These are phyloP conservation scores for Urocynchramus pylzowi DNA, from an alignment of 2,113 vertebrate genomes.

Conservation along the genomic window DNA sequence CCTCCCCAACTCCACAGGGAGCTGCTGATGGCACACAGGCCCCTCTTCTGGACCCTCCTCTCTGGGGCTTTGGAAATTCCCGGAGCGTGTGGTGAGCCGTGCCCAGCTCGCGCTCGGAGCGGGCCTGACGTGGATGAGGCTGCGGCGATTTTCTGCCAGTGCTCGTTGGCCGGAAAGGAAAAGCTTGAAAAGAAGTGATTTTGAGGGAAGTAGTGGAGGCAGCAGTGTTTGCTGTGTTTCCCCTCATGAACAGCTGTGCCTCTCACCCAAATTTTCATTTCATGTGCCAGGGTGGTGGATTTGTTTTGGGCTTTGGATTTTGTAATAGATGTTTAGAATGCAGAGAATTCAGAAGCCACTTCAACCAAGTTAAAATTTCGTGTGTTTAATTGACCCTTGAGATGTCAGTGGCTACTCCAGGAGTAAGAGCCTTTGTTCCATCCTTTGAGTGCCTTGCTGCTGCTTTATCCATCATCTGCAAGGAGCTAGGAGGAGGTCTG, in stretches of 20 bases:
- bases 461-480: background rate
- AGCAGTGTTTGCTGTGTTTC: background rate
- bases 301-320: background rate
- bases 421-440: background rate
- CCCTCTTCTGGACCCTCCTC: background rate
- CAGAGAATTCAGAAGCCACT: background rate
- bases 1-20: fast-evolving
- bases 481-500: background rate
- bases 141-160: background rate
- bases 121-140: background rate
- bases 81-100: too few species aligned
- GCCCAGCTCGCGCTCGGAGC: background rate
- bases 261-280: background rate
- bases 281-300: background rate
- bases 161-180: background rate
- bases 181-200: background rate
- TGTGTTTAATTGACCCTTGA: background rate
- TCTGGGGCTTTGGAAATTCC: background rate
- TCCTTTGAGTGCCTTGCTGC: background rate
- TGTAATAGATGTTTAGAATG: background rate
- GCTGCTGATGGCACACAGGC: background rate
- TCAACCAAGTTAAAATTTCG: background rate
- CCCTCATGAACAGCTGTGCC: background rate
- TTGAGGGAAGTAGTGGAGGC: background rate
- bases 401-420: background rate